These are phyloP conservation scores for Xanthia togata DNA, from an alignment of 2,888 invertebrate species.

Conservation along the genomic window DNA sequence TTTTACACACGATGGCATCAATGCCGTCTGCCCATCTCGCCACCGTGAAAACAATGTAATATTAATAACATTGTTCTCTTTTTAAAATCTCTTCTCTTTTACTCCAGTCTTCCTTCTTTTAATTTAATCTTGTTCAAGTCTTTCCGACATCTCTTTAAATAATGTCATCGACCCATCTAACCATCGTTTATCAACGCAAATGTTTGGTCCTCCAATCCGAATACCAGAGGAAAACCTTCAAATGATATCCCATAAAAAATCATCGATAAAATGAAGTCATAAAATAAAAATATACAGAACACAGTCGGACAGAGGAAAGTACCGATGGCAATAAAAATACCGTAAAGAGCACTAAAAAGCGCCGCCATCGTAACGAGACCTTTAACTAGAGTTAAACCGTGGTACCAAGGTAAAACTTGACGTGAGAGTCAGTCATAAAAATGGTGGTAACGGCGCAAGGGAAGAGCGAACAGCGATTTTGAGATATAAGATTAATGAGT, in stretches of 20 bases:
- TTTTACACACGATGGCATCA: neutral
- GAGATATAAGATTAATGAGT: neutral
- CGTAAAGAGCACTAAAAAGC: conserved; percentile 64
- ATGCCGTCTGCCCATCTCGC: neutral
- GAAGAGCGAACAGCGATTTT: conserved; percentile 11
- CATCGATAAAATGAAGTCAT: conserved; percentile 46
- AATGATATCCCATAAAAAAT: conserved; percentile 41
- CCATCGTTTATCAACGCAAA: neutral
- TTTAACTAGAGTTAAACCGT: conserved; percentile 69
- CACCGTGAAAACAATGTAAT: too few species aligned
- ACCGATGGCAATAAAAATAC: conserved; percentile 53
- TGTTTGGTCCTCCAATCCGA: neutral
- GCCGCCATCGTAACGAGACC: conserved; percentile 65
- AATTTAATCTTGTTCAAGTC: neutral
- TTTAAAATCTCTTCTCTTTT: neutral
- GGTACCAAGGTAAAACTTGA: conserved; percentile 73
- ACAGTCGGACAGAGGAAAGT: conserved; percentile 43
- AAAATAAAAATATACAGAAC: conserved; percentile 64
- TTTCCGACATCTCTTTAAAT: neutral
- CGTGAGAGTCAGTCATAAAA: conserved; percentile 65
- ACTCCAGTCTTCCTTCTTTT: neutral
- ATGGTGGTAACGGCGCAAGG: conserved; percentile 18
- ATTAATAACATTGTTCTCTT: too few species aligned
- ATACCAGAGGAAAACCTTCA: neutral
- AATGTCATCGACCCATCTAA: neutral